These are phyloP conservation scores for Chymomyza caudatula DNA, from an alignment of 2,888 invertebrate genomes.

Conservation along the genomic window DNA sequence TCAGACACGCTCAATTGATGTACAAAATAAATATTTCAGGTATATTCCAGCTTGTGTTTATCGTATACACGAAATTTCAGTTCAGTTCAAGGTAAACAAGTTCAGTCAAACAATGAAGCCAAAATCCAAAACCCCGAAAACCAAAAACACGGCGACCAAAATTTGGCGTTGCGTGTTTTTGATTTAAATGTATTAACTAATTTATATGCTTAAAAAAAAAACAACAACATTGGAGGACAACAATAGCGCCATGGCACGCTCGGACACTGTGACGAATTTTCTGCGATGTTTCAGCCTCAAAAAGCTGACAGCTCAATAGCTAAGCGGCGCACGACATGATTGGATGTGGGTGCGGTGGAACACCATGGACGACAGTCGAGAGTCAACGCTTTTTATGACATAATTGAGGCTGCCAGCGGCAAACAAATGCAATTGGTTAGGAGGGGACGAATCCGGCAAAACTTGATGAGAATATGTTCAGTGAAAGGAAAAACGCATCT, in stretches of 20 bases:
- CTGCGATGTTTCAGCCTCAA: neutral
- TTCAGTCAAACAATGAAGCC: conserved; percentile 18
- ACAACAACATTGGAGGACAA: conserved; percentile 6
- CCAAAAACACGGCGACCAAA: neutral
- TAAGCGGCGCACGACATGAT: neutral
- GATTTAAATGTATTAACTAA: conserved; percentile 71
- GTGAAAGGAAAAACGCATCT: conserved; percentile 50
- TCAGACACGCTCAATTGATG: neutral
- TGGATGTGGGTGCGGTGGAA: neutral
- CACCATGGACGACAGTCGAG: neutral
- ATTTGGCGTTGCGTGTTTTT: conserved; percentile 36
- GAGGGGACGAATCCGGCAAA: neutral
- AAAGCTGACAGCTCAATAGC: conserved; percentile 30
- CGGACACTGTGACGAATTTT: conserved; percentile 25
- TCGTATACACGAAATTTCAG: conserved; percentile 16
- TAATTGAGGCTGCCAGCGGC: neutral
- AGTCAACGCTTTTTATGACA: neutral
- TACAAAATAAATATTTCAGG: neutral
- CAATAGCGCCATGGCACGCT: conserved; percentile 34
- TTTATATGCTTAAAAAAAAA: conserved; percentile 36
- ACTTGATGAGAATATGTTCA: conserved; percentile 10
- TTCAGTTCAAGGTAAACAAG: conserved; percentile 57
- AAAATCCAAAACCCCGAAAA: neutral
- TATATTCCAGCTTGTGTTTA: conserved; percentile 5
- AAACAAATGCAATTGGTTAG: conserved; percentile 25